Conservation (phyloP, 2,888 invertebrate species). For the Belgica antarctica region DNA sequence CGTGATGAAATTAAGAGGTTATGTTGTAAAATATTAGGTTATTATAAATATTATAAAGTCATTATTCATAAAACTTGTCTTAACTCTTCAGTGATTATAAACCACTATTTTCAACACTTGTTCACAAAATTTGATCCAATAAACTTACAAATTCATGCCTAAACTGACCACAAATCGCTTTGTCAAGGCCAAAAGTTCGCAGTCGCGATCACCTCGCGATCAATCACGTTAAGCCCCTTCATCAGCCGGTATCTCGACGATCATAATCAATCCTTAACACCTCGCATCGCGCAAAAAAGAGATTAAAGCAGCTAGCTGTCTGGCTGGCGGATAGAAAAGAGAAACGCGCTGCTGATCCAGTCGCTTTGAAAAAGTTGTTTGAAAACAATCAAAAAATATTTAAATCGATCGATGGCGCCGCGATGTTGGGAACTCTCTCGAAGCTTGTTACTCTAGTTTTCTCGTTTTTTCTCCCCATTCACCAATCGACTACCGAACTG, state of each 20-base stretch:
- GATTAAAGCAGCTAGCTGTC: background rate
- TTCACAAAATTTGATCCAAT: too few relatives aligned
- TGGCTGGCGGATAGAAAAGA: background rate
- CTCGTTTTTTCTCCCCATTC: slow-evolving; percentile 9
- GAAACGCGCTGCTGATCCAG: background rate
- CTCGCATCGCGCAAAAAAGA: too few relatives aligned
- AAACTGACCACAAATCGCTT: background rate
- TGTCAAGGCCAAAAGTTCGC: background rate
- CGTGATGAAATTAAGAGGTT: too few relatives aligned
- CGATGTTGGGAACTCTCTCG: slow-evolving; percentile 13
- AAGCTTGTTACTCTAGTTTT: background rate
- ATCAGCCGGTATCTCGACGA: background rate
- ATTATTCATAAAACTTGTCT: too few relatives aligned
- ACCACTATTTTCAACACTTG: background rate
- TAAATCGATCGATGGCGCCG: slow-evolving; percentile 26
- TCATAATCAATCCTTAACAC: slow-evolving; percentile 40
- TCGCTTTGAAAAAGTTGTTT: background rate
- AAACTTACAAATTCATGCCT: background rate
- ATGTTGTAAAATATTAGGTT: too few relatives aligned
- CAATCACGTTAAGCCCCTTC: too few relatives aligned
- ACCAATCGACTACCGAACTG: background rate
- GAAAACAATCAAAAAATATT: slow-evolving; percentile 5
- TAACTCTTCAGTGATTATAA: too few relatives aligned
- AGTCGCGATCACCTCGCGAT: slow-evolving; percentile 29
- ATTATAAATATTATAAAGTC: too few relatives aligned